Evolutionary conservation across 2,113 vertebrate species (phyloP), one percentile per base, ranked within the genome.

Genomic region (Ctenomys sociabilis): DNA sequence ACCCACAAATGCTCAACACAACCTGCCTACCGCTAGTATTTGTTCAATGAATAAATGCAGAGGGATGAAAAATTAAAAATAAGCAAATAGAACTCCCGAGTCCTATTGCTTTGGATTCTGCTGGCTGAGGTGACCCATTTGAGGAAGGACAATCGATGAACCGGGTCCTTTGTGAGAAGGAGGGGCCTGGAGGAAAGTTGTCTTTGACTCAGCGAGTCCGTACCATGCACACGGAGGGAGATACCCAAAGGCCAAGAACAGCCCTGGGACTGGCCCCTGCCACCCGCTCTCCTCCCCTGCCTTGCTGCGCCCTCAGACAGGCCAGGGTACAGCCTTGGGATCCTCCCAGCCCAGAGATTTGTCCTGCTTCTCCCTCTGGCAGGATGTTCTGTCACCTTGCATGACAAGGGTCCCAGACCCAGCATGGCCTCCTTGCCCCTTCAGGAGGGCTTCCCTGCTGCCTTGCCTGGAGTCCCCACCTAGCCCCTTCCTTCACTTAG

Each of bases 121-220:
- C 83, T 87, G 81, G 89, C 6, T 9, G 54, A 88, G 64, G 22
- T 7, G 17, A 43, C 32, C n/a, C 12, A 52, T 78, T 80, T 4
- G 8, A 49, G 68, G 35, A 93, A 54, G 95, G 16, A 89, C 30
- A 95, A 28, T 26, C 61, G 35, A 49, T 91, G 45, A 95, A 59
- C 64, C 1, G 2, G 45, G 59, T 72, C 88, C 49, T 93, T 45
- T 2, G 16, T 89, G 93, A 94, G 90, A 92, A 92, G 85, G 61
- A 32, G 37, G 22, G n/a, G 49, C 70, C 52, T 13, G 2, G 0
- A 0, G 19, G 22, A 45, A 64, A 54, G 85, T 0, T 1, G 6
- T 11, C 2, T 1, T 43, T 91, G 90, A 80, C 90, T 95, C 90
- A 70, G 80, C 3, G 17, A 68, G n/a, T 19, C 13, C 7, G n/a